Base-by-base conservation (phyloP, 2,888 invertebrate species). In the Melanchra persicariae region DNA sequence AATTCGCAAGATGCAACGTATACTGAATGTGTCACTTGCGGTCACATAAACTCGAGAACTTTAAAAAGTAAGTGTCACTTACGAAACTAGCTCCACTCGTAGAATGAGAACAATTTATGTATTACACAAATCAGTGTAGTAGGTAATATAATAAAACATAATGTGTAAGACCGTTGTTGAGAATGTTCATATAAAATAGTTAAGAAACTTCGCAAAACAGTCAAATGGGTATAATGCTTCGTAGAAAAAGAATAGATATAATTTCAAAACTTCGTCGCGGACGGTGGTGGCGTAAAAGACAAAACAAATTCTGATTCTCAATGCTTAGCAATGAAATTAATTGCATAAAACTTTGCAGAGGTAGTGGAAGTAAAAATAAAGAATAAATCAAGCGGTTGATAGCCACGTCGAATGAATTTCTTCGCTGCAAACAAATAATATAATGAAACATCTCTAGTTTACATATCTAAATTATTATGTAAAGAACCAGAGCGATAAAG, bases 61-160 rank as follows among this genome's bases (percentile, higher is more conserved):
- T 67, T 58, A 77, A 81, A 89, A 91, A 92, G 92, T 92, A 94
- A 93, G 91, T 93, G 91, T 90, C 90, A 91, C 88, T 91, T 88
- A 87, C 83, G 77, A 85, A 89, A 84, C 71, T 62, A 64, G 51
- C 87, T 88, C 86, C 86, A 78, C 83, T 86, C 85, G 86, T 82
- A 54, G 47, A 81, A 83, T 74, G 69, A 71, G 79, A 86, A 88
- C 85, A 66, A 59, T 83, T 82, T 70, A 73, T 69, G 45, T 77
- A 68, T 84, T 79, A 85, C 81, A 74, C 71, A 74, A 77, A 74
- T 77, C 69, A 71, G 61, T 82, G 75, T 80, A 47, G 24, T 79
- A 47, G 30, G 37, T 70, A 79, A 79, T 82, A 81, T 80, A 80
- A 82, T 84, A 82, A 75, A 86, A 79, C 69, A 78, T 79, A 71